phyloP scores from a whole-genome alignment of 2,797 vertebrate genomes.

The Pangasius djambal region DNA sequence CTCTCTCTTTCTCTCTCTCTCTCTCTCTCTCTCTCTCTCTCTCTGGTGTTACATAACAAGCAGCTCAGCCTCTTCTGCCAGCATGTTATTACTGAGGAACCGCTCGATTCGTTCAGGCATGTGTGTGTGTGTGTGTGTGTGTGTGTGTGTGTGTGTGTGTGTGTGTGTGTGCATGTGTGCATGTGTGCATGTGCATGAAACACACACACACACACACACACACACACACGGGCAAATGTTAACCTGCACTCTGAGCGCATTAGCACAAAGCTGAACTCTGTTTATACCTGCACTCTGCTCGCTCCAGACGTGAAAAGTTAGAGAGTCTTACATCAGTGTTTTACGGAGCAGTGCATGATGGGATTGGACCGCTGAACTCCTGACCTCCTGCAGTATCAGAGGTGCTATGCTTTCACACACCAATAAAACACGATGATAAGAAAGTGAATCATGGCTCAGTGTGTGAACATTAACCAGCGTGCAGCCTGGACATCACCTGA shows the following conservation, averaged over 20 bases:
- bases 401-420: neutral
- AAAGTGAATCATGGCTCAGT: neutral
- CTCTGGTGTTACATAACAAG: constrained; percentile 26
- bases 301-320: neutral
- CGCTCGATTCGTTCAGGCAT: neutral
- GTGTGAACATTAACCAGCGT: neutral
- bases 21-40: neutral
- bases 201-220: no score
- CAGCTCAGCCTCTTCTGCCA: constrained; percentile 21
- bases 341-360: constrained; percentile 6
- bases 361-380: neutral
- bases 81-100: constrained; percentile 26
- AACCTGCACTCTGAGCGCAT: neutral
- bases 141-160: neutral
- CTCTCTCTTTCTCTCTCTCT: neutral
- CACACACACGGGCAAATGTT: no score
- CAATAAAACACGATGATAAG: neutral
- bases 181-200: neutral
- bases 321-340: neutral
- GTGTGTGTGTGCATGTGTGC: neutral
- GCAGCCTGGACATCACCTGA: neutral
- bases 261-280: neutral
- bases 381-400: constrained; percentile 28
- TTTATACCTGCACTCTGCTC: neutral
- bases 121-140: neutral